These are phyloP conservation scores for Procambarus virginalis DNA, from an alignment of 1,140 invertebrate species.

Conservation along the genomic window DNA sequence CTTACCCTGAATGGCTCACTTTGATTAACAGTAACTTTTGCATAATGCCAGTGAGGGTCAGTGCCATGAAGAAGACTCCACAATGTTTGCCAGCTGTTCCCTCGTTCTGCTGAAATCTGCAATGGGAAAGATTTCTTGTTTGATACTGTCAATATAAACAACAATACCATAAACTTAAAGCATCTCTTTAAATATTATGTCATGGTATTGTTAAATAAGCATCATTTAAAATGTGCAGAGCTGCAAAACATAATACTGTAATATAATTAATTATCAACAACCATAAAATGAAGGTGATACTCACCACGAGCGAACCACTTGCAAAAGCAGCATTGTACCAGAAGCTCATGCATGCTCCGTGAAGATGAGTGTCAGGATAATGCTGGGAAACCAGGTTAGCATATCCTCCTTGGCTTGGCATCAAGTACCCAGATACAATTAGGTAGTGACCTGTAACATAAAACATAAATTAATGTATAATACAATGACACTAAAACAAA, in stretches of 20 bases:
- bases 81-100: conserved; percentile 21
- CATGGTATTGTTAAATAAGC: no score
- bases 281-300: neutral
- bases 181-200: no score
- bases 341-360: conserved; percentile 8
- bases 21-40: conserved; percentile 2
- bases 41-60: conserved; percentile 31
- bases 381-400: conserved; percentile 21
- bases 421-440: conserved; percentile 22
- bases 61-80: conserved; percentile 16
- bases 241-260: no score
- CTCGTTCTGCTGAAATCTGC: conserved; percentile 16
- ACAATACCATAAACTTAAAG: no score
- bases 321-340: conserved; percentile 51
- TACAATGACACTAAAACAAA: neutral
- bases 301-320: conserved; percentile 31
- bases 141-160: neutral
- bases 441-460: conserved; percentile 23
- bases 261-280: no score
- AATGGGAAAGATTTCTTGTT: neutral
- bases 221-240: no score
- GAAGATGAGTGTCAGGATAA: neutral
- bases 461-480: no score
- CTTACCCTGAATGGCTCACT: conserved; percentile 23
- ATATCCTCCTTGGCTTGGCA: conserved; percentile 30